Evolutionary conservation across 2,888 invertebrate genomes (phyloP).

Genomic region (Kuschelorhynchus macadamiae): DNA sequence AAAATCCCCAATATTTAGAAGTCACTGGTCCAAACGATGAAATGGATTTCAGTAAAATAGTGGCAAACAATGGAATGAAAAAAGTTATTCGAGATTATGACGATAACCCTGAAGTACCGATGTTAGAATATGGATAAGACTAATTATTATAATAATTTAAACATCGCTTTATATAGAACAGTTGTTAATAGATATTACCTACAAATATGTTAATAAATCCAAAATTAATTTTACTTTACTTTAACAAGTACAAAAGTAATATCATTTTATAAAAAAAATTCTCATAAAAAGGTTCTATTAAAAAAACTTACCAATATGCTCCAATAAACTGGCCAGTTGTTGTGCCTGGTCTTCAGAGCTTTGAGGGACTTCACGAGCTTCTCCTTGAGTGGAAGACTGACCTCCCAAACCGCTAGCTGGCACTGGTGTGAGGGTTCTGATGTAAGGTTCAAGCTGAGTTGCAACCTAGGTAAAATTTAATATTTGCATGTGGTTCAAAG

Average conservation of each 20-base stretch:
- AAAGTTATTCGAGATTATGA: conserved; percentile 69
- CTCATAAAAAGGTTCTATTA: too few relatives aligned
- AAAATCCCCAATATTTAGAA: conserved; percentile 73
- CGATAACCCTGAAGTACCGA: conserved; percentile 77
- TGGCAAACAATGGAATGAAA: conserved; percentile 67
- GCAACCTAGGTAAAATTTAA: conserved; percentile 66
- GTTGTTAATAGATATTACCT: too few relatives aligned
- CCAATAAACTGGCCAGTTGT: conserved; percentile 71
- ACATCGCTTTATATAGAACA: too few relatives aligned
- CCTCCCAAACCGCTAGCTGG: conserved; percentile 45
- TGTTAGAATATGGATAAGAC: conserved; percentile 70
- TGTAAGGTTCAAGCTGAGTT: conserved; percentile 77
- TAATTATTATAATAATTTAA: background rate
- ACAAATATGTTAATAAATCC: too few relatives aligned
- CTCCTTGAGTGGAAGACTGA: conserved; percentile 44
- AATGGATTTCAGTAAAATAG: conserved; percentile 75
- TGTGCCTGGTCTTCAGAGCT: conserved; percentile 67
- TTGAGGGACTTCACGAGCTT: conserved; percentile 65
- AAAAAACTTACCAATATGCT: conserved; percentile 69
- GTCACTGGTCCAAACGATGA: conserved; percentile 72
- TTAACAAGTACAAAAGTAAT: too few relatives aligned
- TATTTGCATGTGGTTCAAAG: too few relatives aligned
- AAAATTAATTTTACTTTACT: too few relatives aligned
- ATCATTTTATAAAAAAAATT: too few relatives aligned
- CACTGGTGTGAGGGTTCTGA: conserved; percentile 71